Conservation (phyloP, 2,113 vertebrate genomes). For the Hippoglossus stenolepis region DNA sequence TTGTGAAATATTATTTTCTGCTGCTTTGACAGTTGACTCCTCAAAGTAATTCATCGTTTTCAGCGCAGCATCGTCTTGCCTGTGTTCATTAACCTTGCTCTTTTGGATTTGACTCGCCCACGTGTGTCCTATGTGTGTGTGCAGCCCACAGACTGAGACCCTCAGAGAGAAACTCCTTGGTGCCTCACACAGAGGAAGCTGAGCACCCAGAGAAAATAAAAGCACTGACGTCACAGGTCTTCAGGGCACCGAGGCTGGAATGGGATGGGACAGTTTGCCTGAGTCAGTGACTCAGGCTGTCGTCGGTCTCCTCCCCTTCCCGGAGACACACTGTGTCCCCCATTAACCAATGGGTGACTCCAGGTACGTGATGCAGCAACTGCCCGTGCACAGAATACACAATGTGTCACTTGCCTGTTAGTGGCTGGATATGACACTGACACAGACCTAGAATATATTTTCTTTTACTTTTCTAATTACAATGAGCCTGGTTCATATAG, state of each 20-base stretch:
- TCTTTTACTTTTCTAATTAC: too few species aligned
- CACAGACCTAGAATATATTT: neutral
- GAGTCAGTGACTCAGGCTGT: conserved; percentile 49
- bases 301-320: conserved; percentile 42
- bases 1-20: too few species aligned
- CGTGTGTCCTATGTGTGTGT: conserved; percentile 5
- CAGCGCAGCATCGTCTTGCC: neutral
- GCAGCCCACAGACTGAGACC: neutral
- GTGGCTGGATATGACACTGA: neutral
- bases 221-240: conserved; percentile 20
- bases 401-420: neutral
- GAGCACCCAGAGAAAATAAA: conserved; percentile 6
- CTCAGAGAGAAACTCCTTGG: neutral
- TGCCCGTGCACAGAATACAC: conserved; percentile 33
- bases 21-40: too few species aligned
- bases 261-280: conserved; percentile 27
- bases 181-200: too few species aligned
- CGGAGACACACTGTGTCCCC: conserved; percentile 17
- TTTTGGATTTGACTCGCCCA: neutral
- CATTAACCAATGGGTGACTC: conserved; percentile 30
- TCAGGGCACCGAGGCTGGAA: conserved; percentile 12
- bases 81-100: neutral
- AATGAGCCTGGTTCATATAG: neutral
- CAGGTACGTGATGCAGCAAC: conserved; percentile 26
- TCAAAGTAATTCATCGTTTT: neutral